Percentiles rank a stretch among this genome's conserved stretches.
phyloP scores from a whole-genome alignment of 2,113 vertebrate genomes.

The Psammodynastes pulverulentus region DNA sequence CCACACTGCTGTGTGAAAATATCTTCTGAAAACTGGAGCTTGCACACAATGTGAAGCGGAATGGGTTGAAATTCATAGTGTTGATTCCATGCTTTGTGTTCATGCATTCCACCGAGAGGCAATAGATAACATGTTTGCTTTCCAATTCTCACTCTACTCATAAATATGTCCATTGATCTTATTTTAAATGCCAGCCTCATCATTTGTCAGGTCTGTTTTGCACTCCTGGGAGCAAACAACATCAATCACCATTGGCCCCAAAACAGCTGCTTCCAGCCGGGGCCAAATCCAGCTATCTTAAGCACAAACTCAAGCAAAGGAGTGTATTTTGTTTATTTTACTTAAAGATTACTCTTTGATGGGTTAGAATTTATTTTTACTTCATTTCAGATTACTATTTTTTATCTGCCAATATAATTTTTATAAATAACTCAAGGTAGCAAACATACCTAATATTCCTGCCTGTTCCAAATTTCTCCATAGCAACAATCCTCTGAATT shows the following conservation, averaged over 20 bases:
- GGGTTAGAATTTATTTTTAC: slow-evolving; percentile 15
- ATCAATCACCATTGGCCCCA: slow-evolving; percentile 24
- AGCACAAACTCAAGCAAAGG: neutral
- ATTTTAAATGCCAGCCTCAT: slow-evolving; percentile 39
- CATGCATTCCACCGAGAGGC: neutral
- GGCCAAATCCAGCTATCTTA: slow-evolving; percentile 14
- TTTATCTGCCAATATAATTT: neutral
- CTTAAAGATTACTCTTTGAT: slow-evolving; percentile 6
- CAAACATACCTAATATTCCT: neutral
- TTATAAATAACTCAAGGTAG: neutral
- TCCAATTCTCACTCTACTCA: slow-evolving; percentile 18
- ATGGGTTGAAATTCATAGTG: slow-evolving; percentile 22
- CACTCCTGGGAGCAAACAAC: slow-evolving; percentile 21
- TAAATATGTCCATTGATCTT: slow-evolving; percentile 2
- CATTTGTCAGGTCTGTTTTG: slow-evolving; percentile 21
- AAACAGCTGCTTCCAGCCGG: slow-evolving; percentile 10
- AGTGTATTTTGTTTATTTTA: slow-evolving; percentile 25
- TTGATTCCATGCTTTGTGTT: slow-evolving; percentile 3
- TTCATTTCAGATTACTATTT: neutral
- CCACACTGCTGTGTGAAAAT: neutral
- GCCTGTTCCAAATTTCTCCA: neutral
- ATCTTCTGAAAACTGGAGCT: neutral
- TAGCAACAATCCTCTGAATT: neutral
- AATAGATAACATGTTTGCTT: slow-evolving; percentile 15
- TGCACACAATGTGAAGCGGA: slow-evolving; percentile 13